Percentiles rank a stretch among this genome's conserved stretches.
Evolutionary conservation across 2,888 invertebrate genomes (phyloP).

Genomic region (Erpobdella octoculata): DNA sequence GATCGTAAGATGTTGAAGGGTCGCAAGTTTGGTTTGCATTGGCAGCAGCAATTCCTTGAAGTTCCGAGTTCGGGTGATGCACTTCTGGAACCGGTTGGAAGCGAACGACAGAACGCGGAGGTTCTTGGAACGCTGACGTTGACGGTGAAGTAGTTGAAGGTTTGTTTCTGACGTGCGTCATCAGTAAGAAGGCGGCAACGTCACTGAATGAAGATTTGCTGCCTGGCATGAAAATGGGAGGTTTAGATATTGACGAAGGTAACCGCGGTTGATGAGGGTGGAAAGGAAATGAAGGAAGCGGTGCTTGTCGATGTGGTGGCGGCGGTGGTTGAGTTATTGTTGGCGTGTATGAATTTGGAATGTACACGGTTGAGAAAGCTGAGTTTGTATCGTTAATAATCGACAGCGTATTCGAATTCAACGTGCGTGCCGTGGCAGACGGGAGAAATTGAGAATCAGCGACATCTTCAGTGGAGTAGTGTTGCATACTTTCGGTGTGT

Average conservation of each 20-base stretch:
- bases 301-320: background rate
- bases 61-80: no score
- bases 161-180: background rate
- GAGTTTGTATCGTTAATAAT: background rate
- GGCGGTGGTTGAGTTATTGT: background rate
- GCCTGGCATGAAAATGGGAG: background rate
- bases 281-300: background rate
- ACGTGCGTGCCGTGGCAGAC: background rate
- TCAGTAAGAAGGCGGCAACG: slow-evolving; percentile 7
- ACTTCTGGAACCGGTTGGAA: no score
- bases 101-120: background rate
- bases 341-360: background rate
- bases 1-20: no score
- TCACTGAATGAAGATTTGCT: slow-evolving; percentile 8
- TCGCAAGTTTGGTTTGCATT: background rate
- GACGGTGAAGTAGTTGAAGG: background rate
- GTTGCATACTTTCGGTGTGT: background rate
- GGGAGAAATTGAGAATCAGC: background rate
- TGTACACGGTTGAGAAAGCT: background rate
- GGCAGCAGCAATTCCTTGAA: no score
- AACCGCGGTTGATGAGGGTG: background rate
- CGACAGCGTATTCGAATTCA: background rate
- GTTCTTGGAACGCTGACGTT: background rate
- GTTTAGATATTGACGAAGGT: background rate
- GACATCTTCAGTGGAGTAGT: background rate